A percentile compares a stretch with the other conserved stretches of the same genome.
Evolutionary conservation across 1,140 invertebrate species (phyloP).

Genomic region (Euwallacea similis): DNA sequence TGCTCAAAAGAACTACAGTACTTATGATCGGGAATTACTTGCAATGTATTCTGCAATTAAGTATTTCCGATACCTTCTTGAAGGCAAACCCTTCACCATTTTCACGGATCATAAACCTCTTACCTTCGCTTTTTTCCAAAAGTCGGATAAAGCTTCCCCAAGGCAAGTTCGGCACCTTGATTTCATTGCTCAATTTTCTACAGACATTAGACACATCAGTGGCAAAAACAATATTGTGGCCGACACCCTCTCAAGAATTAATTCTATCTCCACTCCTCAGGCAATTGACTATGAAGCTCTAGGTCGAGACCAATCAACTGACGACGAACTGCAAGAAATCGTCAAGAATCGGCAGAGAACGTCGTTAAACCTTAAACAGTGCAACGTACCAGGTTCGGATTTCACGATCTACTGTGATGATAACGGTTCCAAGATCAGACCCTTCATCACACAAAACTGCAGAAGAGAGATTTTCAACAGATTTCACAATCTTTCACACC

Average conservation of each 20-base stretch:
- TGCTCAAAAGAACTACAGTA: background rate
- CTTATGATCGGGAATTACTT: constrained; percentile 24
- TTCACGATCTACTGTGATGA: too few species aligned
- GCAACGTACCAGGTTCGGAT: too few species aligned
- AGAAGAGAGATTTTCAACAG: too few species aligned
- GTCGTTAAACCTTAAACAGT: too few species aligned
- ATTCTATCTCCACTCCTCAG: background rate
- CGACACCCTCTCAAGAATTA: background rate
- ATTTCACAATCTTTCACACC: too few species aligned
- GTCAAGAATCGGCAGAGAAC: too few species aligned
- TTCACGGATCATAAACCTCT: background rate
- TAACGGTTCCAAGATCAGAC: too few species aligned
- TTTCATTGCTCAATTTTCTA: background rate
- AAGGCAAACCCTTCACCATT: background rate
- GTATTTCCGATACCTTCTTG: background rate
- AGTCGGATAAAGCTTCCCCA: too few species aligned
- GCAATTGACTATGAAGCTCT: background rate
- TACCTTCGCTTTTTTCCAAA: background rate
- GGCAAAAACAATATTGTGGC: background rate
- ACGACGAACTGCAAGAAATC: background rate
- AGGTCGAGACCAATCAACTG: background rate
- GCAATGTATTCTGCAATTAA: background rate
- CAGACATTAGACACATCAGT: background rate
- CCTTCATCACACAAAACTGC: too few species aligned
- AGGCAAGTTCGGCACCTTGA: background rate